phyloP scores from a whole-genome alignment of 2,113 vertebrate species.

The Corvus hawaiiensis region DNA sequence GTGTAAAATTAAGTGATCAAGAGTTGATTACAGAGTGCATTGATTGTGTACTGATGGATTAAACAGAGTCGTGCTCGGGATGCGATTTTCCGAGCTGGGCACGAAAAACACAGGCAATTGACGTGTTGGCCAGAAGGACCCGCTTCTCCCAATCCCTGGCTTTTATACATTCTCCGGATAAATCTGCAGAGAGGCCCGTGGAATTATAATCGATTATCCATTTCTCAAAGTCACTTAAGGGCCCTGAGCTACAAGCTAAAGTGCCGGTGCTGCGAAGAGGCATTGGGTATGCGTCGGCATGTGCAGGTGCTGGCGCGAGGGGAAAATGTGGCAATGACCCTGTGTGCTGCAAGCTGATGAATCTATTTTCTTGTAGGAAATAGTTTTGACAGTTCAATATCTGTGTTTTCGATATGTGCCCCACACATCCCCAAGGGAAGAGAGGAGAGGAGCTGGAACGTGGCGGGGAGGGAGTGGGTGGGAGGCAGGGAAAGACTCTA shows the following conservation, averaged over 20 bases:
- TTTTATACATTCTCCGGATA: slow-evolving; percentile 72
- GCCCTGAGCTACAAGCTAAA: slow-evolving; percentile 77
- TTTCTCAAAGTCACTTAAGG: slow-evolving; percentile 94
- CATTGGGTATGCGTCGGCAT: slow-evolving; percentile 85
- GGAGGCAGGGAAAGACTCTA: slow-evolving; percentile 43
- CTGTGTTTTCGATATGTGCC: slow-evolving; percentile 73
- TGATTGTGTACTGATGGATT: slow-evolving; percentile 79
- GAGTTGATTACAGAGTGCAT: slow-evolving; percentile 82
- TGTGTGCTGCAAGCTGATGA: slow-evolving; percentile 78
- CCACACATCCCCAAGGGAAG: slow-evolving; percentile 51
- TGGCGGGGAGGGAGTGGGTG: not conserved
- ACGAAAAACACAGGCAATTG: slow-evolving; percentile 60
- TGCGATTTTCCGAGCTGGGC: slow-evolving; percentile 64
- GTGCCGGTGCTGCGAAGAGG: slow-evolving; percentile 79
- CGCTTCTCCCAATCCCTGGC: slow-evolving; percentile 64
- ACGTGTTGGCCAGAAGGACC: slow-evolving; percentile 64
- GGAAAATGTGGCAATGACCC: slow-evolving; percentile 78
- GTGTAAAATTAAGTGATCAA: slow-evolving; percentile 80
- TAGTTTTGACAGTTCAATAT: slow-evolving; percentile 85
- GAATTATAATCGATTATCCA: slow-evolving; percentile 93
- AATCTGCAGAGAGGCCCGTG: slow-evolving; percentile 74
- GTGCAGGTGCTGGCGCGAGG: slow-evolving; percentile 67
- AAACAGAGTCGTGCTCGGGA: slow-evolving; percentile 72
- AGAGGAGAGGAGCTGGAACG: not conserved
- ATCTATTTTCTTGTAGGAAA: slow-evolving; percentile 83